Percentiles rank a stretch among this genome's conserved stretches.
Evolutionary conservation across 2,113 vertebrate genomes (phyloP).

Genomic region (Apaloderma vittatum): DNA sequence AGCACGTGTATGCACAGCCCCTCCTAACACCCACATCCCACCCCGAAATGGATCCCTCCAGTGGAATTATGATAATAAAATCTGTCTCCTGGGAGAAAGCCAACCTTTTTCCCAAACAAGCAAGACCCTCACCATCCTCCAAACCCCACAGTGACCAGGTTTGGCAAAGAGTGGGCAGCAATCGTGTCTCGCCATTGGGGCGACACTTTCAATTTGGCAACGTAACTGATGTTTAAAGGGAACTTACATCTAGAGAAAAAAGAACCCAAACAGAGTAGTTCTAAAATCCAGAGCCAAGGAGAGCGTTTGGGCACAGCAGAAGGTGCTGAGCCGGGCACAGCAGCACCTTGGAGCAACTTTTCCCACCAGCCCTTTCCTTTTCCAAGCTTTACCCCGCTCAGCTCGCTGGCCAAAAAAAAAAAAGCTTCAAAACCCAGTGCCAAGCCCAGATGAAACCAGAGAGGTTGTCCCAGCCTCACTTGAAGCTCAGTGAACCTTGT

Average conservation of each 20-base stretch:
- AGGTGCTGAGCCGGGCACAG: not conserved
- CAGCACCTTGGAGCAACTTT: not conserved
- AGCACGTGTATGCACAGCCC: fast-evolving
- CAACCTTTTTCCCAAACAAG: not conserved
- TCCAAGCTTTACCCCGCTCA: not conserved
- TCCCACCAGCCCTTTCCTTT: not conserved
- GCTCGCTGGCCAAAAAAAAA: not conserved
- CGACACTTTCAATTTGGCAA: not conserved
- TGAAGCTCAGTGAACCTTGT: slow-evolving; percentile 20
- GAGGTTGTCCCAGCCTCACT: not conserved
- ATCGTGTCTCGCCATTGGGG: fast-evolving
- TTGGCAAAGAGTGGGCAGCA: not conserved
- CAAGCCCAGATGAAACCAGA: not conserved
- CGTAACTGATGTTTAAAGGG: not conserved
- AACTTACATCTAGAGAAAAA: not conserved
- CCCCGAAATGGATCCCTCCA: not conserved
- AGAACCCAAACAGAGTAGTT: not conserved
- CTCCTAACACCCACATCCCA: not conserved
- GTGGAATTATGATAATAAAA: not conserved
- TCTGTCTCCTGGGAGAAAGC: not conserved
- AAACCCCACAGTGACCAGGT: not conserved
- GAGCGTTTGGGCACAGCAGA: not conserved
- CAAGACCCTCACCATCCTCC: not conserved
- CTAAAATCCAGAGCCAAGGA: not conserved
- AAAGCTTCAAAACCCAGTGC: not conserved